phyloP scores from a whole-genome alignment of 2,113 vertebrate species.

The Dipodomys spectabilis region DNA sequence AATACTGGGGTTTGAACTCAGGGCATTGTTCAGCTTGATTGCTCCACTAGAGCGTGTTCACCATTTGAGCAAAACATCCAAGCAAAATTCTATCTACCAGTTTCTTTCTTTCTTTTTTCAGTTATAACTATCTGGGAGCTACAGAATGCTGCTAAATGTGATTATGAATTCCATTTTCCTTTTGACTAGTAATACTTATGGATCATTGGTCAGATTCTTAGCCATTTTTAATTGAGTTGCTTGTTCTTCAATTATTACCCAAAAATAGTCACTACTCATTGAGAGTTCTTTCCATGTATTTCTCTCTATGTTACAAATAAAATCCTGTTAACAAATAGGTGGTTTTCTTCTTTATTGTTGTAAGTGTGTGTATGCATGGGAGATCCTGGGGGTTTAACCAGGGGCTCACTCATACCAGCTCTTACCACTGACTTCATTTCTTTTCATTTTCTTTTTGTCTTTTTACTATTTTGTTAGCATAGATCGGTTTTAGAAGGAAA shows the following conservation, averaged over 20 bases:
- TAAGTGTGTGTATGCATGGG: background rate
- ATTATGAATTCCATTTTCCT: constrained; percentile 23
- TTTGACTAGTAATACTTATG: background rate
- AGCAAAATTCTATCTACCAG: too few species aligned
- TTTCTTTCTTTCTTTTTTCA: background rate
- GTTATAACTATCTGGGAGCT: background rate
- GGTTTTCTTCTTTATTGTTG: background rate
- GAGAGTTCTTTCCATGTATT: background rate
- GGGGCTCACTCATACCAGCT: background rate
- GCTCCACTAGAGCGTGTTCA: too few species aligned
- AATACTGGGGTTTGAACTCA: too few species aligned
- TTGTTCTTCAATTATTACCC: background rate
- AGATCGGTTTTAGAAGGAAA: too few species aligned
- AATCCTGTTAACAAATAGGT: background rate
- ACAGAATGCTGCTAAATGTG: background rate
- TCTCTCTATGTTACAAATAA: background rate
- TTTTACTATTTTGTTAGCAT: too few species aligned
- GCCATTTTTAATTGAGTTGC: background rate
- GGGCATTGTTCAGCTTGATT: too few species aligned
- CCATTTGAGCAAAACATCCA: too few species aligned
- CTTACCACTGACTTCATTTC: background rate
- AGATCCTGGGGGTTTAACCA: background rate
- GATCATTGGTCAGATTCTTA: background rate
- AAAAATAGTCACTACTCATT: background rate
- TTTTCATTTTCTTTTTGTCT: too few species aligned